Conservation (phyloP, 2,888 invertebrate species). For the Cartodere bifasciata region DNA sequence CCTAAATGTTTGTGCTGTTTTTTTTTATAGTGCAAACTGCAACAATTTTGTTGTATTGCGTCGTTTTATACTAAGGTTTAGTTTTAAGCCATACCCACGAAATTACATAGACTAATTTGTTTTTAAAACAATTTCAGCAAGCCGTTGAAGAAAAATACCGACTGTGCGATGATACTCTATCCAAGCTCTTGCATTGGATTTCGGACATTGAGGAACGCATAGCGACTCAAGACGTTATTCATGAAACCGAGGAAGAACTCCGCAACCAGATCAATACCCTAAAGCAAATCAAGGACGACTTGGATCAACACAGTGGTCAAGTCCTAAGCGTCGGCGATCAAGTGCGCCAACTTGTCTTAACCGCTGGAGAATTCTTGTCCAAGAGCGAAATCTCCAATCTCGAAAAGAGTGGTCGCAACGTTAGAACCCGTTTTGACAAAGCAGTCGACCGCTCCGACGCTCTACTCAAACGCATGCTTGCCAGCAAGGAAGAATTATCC, state of each 20-base stretch:
- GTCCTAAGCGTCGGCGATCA: slow-evolving; percentile 80
- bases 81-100: no score
- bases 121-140: slow-evolving; percentile 55
- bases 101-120: background rate
- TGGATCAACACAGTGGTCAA: slow-evolving; percentile 73
- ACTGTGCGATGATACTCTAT: slow-evolving; percentile 75
- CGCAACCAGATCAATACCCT: slow-evolving; percentile 80
- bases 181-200: slow-evolving; percentile 79
- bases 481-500: slow-evolving; percentile 76
- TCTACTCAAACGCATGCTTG: slow-evolving; percentile 59
- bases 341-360: slow-evolving; percentile 77
- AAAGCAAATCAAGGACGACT: slow-evolving; percentile 83
- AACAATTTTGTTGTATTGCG: no score
- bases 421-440: slow-evolving; percentile 72
- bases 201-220: slow-evolving; percentile 71
- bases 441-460: slow-evolving; percentile 69
- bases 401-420: slow-evolving; percentile 73
- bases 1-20: slow-evolving; percentile 4
- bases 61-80: no score
- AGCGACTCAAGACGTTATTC: slow-evolving; percentile 74
- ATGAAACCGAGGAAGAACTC: slow-evolving; percentile 75
- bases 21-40: no score
- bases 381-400: slow-evolving; percentile 80
- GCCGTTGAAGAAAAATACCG: slow-evolving; percentile 91
- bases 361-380: slow-evolving; percentile 83